A percentile compares a stretch with the other conserved stretches of the same genome.
phyloP scores from a whole-genome alignment of 1,140 invertebrate species.

The Saccostrea echinata region DNA sequence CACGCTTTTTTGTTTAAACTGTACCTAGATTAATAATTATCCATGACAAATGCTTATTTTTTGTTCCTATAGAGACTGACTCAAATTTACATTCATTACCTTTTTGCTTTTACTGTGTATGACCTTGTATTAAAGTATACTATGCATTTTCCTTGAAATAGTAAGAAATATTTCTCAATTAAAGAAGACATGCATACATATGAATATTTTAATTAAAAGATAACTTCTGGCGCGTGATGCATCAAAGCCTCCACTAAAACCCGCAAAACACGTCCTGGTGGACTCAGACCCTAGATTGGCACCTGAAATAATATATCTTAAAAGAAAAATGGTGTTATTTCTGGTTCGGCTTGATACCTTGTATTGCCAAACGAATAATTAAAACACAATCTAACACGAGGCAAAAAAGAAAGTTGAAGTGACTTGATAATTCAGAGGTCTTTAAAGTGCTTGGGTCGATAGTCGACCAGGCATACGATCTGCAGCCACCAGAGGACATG shows the following conservation, averaged over 20 bases:
- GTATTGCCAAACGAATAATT: slow-evolving; percentile 39
- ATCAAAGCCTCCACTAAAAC: slow-evolving; percentile 25
- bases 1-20: too few species aligned
- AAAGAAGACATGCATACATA: slow-evolving; percentile 25
- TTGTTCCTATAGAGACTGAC: too few species aligned
- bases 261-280: not conserved
- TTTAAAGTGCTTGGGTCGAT: slow-evolving; percentile 36
- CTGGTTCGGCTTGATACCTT: slow-evolving; percentile 1
- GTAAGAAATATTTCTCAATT: slow-evolving; percentile 31
- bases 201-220: slow-evolving; percentile 38
- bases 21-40: too few species aligned
- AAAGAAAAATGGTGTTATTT: slow-evolving; percentile 35
- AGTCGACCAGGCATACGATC: slow-evolving; percentile 4
- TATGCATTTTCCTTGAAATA: not conserved
- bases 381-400: slow-evolving; percentile 22
- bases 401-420: slow-evolving; percentile 14
- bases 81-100: not conserved
- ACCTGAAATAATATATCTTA: slow-evolving; percentile 37
- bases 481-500: not conserved
- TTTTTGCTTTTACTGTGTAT: not conserved
- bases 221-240: not conserved
- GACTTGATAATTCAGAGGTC: not conserved
- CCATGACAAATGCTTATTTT: too few species aligned
- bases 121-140: not conserved
- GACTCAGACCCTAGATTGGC: not conserved